Base-by-base conservation (phyloP, 2,797 vertebrate genomes). In the Acipenser transmontanus region DNA sequence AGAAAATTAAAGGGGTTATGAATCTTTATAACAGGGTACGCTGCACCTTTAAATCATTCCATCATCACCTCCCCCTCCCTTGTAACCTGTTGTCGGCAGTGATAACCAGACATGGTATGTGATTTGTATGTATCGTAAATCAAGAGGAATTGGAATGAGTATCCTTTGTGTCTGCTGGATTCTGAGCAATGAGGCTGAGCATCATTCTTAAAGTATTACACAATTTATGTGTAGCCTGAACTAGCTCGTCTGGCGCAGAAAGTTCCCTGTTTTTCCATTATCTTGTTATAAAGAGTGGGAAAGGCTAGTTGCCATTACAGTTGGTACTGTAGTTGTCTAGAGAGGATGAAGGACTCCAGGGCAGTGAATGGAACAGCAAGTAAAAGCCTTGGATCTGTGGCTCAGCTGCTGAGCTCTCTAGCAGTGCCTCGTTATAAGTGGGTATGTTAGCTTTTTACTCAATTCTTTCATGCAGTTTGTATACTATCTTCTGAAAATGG, bases 381-480 rank as follows among this genome's bases (percentile, higher is more conserved):
- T 47, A 85, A 76, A 75, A 81, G 76, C 49, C 83, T 81, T 2
- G 77, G 84, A 74, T 82, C 87, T 2, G 77, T 90, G 70, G 77
- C 85, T 83, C 85, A 89, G 66, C 88, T 90, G 59, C 82, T 91
- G 71, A 84, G 79, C 71, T 89, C 87, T 51, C 69, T 91, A 79
- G 86, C 88, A 71, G 73, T 84, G 69, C 89, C 89, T 61, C 88
- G 88, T 76, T 88, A 88, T 70, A 87, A 88, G 71, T 80, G 87
- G 88, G 88, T 91, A 88, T 59, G 88, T 78, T 61, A 5, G 0
- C 47, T 59, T 47, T 50, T 50, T 49, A 49, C 61, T 62, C 12
- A 50, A 49, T 49, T 7, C 79, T 74, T 13, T 52, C 34, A 34
- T 34, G 34, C 34, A 34, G 34, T 34, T 34, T 34, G 34, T 34